Base-by-base conservation (phyloP, 1,140 invertebrate genomes). In the Solenopsis invicta region DNA sequence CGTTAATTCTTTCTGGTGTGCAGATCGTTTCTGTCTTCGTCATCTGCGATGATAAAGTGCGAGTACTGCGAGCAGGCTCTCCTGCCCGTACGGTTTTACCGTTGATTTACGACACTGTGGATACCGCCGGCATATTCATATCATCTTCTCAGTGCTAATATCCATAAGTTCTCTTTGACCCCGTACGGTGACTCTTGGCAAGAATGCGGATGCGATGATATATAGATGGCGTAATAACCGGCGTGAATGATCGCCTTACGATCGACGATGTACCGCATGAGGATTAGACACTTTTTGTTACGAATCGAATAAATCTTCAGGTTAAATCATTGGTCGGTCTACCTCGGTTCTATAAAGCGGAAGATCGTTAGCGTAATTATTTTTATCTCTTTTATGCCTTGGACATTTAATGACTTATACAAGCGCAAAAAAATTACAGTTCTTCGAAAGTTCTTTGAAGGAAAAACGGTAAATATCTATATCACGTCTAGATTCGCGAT, bases 161-260 rank as follows among this genome's bases (percentile, higher is more conserved):
- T 89, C 90, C 90, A 91, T 91, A 91, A 87, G 90, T 91, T 91
- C 76, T 69, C 86, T 89, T 92, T 77, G 80, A 90, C 81, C 88
- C 64, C 59, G 50, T 12, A 29, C 41, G 45, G 52, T 78, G 85
- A 86, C 50, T 75, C 48, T 61, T 75, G 29, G 85, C 75, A 87
- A 76, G 85, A 88, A 88, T 88, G 87, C 85, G 72, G 77, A 88
- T 88, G 29, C 41, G 41, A 72, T 56, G 34, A 48, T 45, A 71
- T 59, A 64, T 82, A 82, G 66, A 48, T 16, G 67, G 24, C 41
- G 54, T 84, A 84, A 84, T 84, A 84, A 84, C 24, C 69, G 54
- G 41, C n/a, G 48, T 74, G 29, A 84, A 74, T 61, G 71, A 84
- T 84, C 24, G 67, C 12, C 52, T 74, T 8, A 21, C 52, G 45